These are phyloP conservation scores for Lycophotia porphyrea DNA, from an alignment of 2,888 invertebrate genomes.

Conservation along the genomic window DNA sequence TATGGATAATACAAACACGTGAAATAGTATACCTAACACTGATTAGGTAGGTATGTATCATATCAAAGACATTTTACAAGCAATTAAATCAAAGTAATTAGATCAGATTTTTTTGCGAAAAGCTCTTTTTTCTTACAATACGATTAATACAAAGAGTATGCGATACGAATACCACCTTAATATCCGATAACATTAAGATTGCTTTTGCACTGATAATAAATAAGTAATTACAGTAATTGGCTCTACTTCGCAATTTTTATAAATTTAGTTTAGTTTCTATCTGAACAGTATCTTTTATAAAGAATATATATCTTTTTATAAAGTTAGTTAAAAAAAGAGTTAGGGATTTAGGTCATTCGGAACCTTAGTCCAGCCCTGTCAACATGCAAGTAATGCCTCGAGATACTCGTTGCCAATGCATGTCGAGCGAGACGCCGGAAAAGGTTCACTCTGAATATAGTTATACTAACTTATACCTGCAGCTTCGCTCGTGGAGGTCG, in stretches of 20 bases:
- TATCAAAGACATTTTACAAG: conserved; percentile 7
- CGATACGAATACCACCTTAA: conserved; percentile 24
- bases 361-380: conserved; percentile 43
- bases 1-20: neutral
- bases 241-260: conserved; percentile 33
- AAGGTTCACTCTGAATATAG: conserved; percentile 34
- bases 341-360: conserved; percentile 16
- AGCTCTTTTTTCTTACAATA: neutral
- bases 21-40: neutral
- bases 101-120: neutral
- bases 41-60: neutral
- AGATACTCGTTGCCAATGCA: conserved; percentile 55
- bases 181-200: neutral
- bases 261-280: conserved; percentile 39
- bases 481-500: neutral
- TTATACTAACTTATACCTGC: neutral
- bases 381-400: conserved; percentile 54
- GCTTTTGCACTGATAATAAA: conserved; percentile 20
- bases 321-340: conserved; percentile 26
- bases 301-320: too few species aligned
- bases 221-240: conserved; percentile 26
- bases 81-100: conserved; percentile 34
- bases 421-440: conserved; percentile 44
- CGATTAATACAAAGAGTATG: conserved; percentile 8
- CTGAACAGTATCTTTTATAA: too few species aligned